A percentile compares a stretch with the other conserved stretches of the same genome.
These are phyloP conservation scores for Drusus annulatus DNA, from an alignment of 1,140 invertebrate species.

Conservation along the genomic window DNA sequence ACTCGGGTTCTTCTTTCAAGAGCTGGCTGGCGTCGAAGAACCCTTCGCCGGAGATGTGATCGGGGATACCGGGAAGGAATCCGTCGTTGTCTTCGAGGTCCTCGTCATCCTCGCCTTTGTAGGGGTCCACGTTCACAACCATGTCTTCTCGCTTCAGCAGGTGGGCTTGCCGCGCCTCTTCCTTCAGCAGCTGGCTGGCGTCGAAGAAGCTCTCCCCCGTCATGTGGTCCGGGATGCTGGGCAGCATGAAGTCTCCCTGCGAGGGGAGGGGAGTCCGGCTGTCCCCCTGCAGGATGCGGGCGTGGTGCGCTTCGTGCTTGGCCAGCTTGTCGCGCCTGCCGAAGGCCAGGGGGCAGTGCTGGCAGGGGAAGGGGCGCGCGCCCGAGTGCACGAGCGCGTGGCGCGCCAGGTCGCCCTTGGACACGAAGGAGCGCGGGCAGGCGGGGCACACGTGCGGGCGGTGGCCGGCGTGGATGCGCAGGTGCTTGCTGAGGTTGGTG, in stretches of 20 bases:
- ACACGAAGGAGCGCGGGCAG: slow-evolving; percentile 82
- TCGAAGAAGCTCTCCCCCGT: slow-evolving; percentile 34
- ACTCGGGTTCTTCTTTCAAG: slow-evolving; percentile 30
- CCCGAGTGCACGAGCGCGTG: slow-evolving; percentile 82
- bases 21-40: slow-evolving; percentile 64
- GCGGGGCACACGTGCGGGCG: slow-evolving; percentile 82
- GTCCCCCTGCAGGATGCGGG: slow-evolving; percentile 33
- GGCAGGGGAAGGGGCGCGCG: slow-evolving; percentile 79
- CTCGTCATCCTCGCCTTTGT: slow-evolving; percentile 63
- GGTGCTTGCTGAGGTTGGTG: slow-evolving; percentile 89
- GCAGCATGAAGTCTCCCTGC: too few relatives aligned
- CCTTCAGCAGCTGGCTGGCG: slow-evolving; percentile 61
- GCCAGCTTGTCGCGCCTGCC: slow-evolving; percentile 75
- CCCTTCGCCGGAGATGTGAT: slow-evolving; percentile 71
- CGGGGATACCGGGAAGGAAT: slow-evolving; percentile 68
- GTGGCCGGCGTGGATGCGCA: slow-evolving; percentile 80
- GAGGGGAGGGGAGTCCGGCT: too few relatives aligned
- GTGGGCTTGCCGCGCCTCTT: slow-evolving; percentile 43
- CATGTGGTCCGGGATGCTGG: slow-evolving; percentile 49
- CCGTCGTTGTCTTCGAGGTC: slow-evolving; percentile 51
- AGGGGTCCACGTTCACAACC: slow-evolving; percentile 74
- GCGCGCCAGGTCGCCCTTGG: slow-evolving; percentile 78
- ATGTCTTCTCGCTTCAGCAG: slow-evolving; percentile 63
- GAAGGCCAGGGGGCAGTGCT: slow-evolving; percentile 78
- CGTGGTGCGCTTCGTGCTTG: slow-evolving; percentile 74